Conservation (phyloP, 2,113 vertebrate genomes). For the Baryphthengus martii region DNA sequence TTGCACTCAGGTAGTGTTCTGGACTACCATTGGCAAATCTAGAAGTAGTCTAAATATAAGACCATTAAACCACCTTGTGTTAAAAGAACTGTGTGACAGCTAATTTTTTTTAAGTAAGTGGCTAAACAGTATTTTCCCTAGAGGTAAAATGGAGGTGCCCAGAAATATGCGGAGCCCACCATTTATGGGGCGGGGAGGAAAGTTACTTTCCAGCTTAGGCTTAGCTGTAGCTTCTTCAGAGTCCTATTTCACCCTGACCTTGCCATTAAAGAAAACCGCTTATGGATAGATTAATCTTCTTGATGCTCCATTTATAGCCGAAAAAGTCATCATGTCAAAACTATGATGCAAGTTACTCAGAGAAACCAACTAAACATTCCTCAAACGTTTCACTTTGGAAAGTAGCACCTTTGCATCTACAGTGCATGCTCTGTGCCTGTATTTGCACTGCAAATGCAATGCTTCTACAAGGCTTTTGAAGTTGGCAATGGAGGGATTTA, state of each 20-base stretch:
- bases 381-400: slow-evolving; percentile 26
- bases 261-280: not conserved
- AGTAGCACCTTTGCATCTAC: slow-evolving; percentile 12
- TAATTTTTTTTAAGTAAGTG: not conserved
- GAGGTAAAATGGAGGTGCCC: not conserved
- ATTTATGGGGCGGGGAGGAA: not conserved
- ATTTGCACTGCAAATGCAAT: not conserved
- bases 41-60: not conserved
- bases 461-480: slow-evolving; percentile 5
- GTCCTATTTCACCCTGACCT: not conserved
- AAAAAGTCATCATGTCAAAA: slow-evolving; percentile 2
- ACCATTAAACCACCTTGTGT: not conserved
- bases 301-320: slow-evolving; percentile 12
- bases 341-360: not conserved
- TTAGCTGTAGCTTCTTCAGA: not conserved
- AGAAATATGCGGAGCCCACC: not conserved
- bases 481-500: not conserved
- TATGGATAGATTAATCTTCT: not conserved
- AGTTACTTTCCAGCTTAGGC: not conserved
- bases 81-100: not conserved
- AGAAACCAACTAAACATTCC: slow-evolving; percentile 1
- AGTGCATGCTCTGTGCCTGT: not conserved
- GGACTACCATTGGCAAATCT: not conserved
- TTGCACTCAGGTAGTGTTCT: not conserved
- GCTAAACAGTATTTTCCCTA: not conserved